Base-by-base conservation (phyloP, 2,888 invertebrate species). In the Ormia ochracea region DNA sequence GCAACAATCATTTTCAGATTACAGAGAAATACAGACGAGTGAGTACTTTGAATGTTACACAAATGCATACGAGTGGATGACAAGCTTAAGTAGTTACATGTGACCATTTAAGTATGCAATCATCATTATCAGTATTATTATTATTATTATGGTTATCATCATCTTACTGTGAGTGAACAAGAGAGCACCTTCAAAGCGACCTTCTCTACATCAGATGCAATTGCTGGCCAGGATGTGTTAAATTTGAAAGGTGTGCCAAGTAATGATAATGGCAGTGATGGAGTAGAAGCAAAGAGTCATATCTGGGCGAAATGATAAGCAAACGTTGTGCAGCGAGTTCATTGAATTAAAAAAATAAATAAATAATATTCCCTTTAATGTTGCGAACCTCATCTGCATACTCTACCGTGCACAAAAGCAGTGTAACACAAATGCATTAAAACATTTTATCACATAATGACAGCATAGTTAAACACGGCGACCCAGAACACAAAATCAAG, bases 371-470 rank as follows among this genome's bases (percentile, higher is more conserved):
- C 19, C 26, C 26, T 14, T 12, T 26, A 28, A 17, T 52, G 7
- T 14, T 17, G 12, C 14, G 38, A 70, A 43, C 61, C 61, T 33
- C 61, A 72, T 41, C 41, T 61, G 52, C 2, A 36, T 33, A 23
- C 50, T 23, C 23, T 43, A 0, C 23, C 23, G 33, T 45, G 52
- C 61, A 63, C 59, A 21, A 68, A 59, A 43, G 41, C n/a, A 68
- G 59, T 70, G 23, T 68, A 74, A 63, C 74, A 74, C 50, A 78
- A 78, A 74, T 65, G 43, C 78, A 69, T 74, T 69, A 52, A n/a
- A 58, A 78, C 59, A 78, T 78, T 72, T 72, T 72, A 36, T 28
- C 36, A 77, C 59, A 58, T 52, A 21, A 74, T 66, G 50, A 74
- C 45, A 28, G 23, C 56, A 56, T 31, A 36, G 12, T 21, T 31